Base-by-base conservation (phyloP, 2,888 invertebrate genomes). In the Spisula subtruncata region DNA sequence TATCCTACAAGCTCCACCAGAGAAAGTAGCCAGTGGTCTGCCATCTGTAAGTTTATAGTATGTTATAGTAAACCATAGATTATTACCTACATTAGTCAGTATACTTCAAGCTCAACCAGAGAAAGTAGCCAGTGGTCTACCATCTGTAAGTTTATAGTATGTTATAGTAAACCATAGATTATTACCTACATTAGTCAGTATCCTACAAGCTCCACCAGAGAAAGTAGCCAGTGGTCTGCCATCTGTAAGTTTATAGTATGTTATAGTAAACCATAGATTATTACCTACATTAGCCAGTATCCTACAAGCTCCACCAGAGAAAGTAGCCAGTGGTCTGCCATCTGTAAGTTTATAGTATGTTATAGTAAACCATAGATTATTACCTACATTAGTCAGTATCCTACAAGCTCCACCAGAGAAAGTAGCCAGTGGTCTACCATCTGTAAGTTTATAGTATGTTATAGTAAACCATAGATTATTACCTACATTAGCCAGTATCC, bases 201-300 rank as follows among this genome's bases (percentile, higher is more conserved):
- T 98, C 46, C 94, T 97, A 46, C 97, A 97, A 91, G 96, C 97
- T 4, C 95, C 96, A n/a, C 94, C 95, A n/a, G 97, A 97, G 88
- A 97, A 97, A 93, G 96, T 97, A 41, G 95, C 97, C 14, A 94
- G 96, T 48, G 97, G 97, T 18, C 94, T 97, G 60, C 97, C 96
- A 56, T 94, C 96, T 80, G 97, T 97, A 96, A 96, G 96, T 80
- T 56, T n/a, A n/a, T n/a, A n/a, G 41, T 41, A 41, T 8, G 8
- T 41, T 41, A 41, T 41, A 2, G 41, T 41, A 8, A 41, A 2
- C 41, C 97, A 97, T 85, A 97, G 98, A 93, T 97, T 98, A 81
- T 97, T 98, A 83, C 98, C 98, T 1, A 98, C 98, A 0, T 97
- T 98, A 83, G 97, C 98, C 79, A 97, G 97, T 88, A 98, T 98